phyloP scores from a whole-genome alignment of 2,797 vertebrate genomes.

The Picus viridis region DNA sequence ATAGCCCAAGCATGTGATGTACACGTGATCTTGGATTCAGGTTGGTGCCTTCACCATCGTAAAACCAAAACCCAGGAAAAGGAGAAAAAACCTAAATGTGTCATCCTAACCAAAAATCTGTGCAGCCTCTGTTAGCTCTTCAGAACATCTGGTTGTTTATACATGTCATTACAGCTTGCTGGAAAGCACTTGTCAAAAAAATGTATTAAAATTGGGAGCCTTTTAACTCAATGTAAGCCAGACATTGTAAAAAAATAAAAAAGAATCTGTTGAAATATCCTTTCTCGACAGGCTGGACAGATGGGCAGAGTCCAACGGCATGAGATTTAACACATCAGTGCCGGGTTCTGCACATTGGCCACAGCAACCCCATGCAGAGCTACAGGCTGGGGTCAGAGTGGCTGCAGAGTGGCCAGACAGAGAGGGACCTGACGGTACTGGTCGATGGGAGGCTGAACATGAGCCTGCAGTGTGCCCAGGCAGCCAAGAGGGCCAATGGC shows the following conservation, averaged over 20 bases:
- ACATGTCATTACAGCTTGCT: not conserved
- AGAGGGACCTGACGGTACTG: too few species aligned
- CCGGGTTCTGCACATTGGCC: too few species aligned
- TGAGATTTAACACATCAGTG: too few species aligned
- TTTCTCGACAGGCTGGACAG: not conserved
- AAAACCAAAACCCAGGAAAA: not conserved
- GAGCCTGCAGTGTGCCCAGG: too few species aligned
- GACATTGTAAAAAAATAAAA: not conserved
- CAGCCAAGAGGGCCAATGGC: too few species aligned
- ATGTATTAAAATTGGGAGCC: not conserved
- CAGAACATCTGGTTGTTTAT: not conserved
- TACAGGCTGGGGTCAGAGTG: too few species aligned
- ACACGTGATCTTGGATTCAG: not conserved
- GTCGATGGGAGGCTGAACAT: too few species aligned
- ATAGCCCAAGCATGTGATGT: accelerated
- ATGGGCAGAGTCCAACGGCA: too few species aligned
- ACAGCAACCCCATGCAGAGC: too few species aligned
- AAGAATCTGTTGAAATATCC: not conserved
- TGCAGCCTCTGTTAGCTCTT: not conserved
- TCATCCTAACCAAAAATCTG: not conserved
- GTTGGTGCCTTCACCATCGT: not conserved
- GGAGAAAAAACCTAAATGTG: not conserved
- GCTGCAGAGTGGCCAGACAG: too few species aligned
- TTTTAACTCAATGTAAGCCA: slow-evolving; percentile 22
- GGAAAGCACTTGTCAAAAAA: not conserved